Evolutionary conservation across 2,113 vertebrate genomes (phyloP), one percentile per base, ranked within the genome.

Genomic region (Microcebus ravelobensis): DNA sequence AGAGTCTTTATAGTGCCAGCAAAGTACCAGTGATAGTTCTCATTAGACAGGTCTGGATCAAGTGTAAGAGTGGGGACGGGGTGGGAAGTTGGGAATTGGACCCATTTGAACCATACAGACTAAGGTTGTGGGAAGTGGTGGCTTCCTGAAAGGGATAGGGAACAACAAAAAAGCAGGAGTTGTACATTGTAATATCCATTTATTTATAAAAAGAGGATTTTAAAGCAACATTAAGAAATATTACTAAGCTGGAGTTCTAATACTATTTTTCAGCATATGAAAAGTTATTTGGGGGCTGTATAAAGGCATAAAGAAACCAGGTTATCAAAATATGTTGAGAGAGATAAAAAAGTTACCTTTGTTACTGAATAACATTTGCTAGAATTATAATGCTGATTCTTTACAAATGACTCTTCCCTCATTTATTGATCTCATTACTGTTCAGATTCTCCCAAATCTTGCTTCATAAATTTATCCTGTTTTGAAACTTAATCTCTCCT

Each of bases 301-400:
- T 50, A 93, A 89, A 31, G 10, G 63, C 63, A 31, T 70, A 93
- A 55, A 90, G 63, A 93, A 96, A 85, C 45, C 11, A 86, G 42
- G 34, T 42, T 71, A 70, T 45, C 8, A 80, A 93, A 86, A 81
- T 48, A 76, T 34, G 36, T 27, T 85, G 79, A 77, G 8, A 70
- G 59, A 42, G 6, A 87, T 74, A 50, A 36, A 39, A 76, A 52
- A 67, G 74, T 84, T 63, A 73, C 42, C 20, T 91, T 92, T 59
- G 36, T 65, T 74, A 67, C 2, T 86, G 42, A 71, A 61, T 55
- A 57, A 5, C 71, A 65, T 52, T 71, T 96, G 71, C 85, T 80
- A 85, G 76, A 88, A 90, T 80, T 90, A 74, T n/a, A 90, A 50
- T 68, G 50, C 48, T 57, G 31, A 90, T 74, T 90, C 29, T 74